Evolutionary conservation across 2,888 invertebrate species (phyloP).

Genomic region (Meliscaeva auricollis): DNA sequence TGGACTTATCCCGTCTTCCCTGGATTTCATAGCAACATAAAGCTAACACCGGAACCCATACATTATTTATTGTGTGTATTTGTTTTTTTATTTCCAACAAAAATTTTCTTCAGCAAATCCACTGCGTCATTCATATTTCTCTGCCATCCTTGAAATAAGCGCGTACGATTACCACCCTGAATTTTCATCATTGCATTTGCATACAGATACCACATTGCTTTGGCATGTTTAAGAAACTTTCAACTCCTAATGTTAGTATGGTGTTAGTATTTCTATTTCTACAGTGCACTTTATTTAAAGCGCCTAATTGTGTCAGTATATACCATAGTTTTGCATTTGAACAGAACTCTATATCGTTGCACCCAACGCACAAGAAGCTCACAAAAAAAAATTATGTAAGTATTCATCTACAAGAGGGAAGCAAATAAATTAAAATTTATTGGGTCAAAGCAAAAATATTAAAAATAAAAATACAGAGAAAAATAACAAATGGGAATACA

Average conservation of each 20-base stretch:
- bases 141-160: constrained; percentile 44
- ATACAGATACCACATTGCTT: constrained; percentile 2
- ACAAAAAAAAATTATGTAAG: background rate
- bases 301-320: background rate
- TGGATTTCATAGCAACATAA: too few relatives aligned
- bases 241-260: too few relatives aligned
- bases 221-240: too few relatives aligned
- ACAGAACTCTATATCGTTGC: background rate
- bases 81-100: too few relatives aligned
- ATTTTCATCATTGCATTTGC: background rate
- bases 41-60: too few relatives aligned
- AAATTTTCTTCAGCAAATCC: too few relatives aligned
- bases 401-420: constrained; percentile 46
- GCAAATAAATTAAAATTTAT: constrained; percentile 59
- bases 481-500: background rate
- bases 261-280: too few relatives aligned
- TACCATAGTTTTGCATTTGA: constrained; percentile 11
- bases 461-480: background rate
- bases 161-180: constrained; percentile 29
- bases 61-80: too few relatives aligned
- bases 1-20: too few relatives aligned
- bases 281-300: too few relatives aligned
- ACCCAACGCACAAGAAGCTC: constrained; percentile 11
- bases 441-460: constrained; percentile 40
- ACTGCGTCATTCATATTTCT: constrained; percentile 2